A percentile compares a stretch with the other conserved stretches of the same genome.
Evolutionary conservation across 2,113 vertebrate species (phyloP).

Genomic region (Oncorhynchus kisutch): DNA sequence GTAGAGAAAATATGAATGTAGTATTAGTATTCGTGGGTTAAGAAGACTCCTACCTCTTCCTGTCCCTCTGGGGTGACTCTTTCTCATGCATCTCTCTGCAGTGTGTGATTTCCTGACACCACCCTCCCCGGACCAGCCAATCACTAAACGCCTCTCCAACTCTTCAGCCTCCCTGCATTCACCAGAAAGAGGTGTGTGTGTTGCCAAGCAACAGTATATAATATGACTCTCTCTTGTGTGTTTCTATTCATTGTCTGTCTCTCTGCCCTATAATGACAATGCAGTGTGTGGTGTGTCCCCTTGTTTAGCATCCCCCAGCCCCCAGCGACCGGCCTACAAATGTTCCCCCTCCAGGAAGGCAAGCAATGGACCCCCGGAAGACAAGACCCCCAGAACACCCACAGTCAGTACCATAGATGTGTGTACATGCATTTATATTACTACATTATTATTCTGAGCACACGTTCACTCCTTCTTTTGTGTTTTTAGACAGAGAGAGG

Average conservation of each 20-base stretch:
- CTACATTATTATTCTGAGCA: not conserved
- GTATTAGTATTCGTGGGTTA: too few species aligned
- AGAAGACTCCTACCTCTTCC: too few species aligned
- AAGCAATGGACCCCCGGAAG: constrained; percentile 64
- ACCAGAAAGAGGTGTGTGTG: constrained; percentile 53
- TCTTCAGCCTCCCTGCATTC: constrained; percentile 61
- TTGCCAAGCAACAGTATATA: too few species aligned
- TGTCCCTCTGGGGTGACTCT: too few species aligned
- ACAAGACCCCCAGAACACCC: constrained; percentile 67
- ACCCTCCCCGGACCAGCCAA: constrained; percentile 40
- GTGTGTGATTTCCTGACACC: constrained; percentile 64
- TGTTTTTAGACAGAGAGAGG: constrained; percentile 79
- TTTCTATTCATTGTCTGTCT: too few species aligned
- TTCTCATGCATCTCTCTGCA: constrained; percentile 10
- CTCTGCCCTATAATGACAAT: constrained; percentile 36
- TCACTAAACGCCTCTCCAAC: constrained; percentile 68
- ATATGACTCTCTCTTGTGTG: too few species aligned
- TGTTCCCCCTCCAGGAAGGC: constrained; percentile 79
- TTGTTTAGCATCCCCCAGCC: constrained; percentile 82
- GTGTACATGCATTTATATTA: not conserved
- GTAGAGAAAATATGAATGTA: too few species aligned
- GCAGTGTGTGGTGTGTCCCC: constrained; percentile 82
- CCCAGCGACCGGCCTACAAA: constrained; percentile 81
- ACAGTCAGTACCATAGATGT: constrained; percentile 68
- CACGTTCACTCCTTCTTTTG: constrained; percentile 17